Evolutionary conservation across 2,113 vertebrate genomes (phyloP).

Genomic region (Charina bottae): DNA sequence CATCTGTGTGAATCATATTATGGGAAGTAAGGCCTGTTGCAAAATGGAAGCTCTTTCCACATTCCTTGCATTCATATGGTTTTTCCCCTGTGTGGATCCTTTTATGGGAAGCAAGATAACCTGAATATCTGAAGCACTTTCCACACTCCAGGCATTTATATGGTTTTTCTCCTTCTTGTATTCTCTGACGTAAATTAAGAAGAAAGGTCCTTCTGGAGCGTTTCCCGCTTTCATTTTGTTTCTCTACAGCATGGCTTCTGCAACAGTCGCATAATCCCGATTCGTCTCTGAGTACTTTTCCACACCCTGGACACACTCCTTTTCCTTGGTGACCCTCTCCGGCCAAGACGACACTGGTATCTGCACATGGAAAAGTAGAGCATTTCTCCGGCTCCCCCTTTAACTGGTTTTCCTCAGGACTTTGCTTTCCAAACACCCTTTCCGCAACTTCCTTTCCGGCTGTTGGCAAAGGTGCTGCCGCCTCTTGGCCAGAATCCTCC

Average conservation of each 20-base stretch:
- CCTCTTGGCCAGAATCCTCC: background rate
- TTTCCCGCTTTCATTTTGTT: too few species aligned
- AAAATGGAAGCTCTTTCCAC: background rate
- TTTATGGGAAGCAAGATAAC: background rate
- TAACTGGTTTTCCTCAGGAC: background rate
- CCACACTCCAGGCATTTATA: too few species aligned
- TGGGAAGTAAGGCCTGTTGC: too few species aligned
- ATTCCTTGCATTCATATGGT: background rate
- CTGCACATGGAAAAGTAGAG: background rate
- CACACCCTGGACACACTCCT: background rate
- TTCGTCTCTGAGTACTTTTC: background rate
- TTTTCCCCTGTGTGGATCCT: background rate
- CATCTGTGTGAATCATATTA: background rate
- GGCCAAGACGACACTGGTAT: background rate
- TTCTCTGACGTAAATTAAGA: too few species aligned
- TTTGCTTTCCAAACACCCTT: background rate
- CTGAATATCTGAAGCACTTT: background rate
- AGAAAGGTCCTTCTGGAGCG: too few species aligned
- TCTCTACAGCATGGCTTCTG: background rate
- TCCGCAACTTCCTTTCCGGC: background rate
- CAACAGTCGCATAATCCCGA: background rate
- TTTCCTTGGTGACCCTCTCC: background rate
- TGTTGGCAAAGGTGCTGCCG: background rate
- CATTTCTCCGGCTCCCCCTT: background rate
- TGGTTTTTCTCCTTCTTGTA: too few species aligned